Conservation (phyloP, 2,113 vertebrate species). For the Recurvirostra avosetta region DNA sequence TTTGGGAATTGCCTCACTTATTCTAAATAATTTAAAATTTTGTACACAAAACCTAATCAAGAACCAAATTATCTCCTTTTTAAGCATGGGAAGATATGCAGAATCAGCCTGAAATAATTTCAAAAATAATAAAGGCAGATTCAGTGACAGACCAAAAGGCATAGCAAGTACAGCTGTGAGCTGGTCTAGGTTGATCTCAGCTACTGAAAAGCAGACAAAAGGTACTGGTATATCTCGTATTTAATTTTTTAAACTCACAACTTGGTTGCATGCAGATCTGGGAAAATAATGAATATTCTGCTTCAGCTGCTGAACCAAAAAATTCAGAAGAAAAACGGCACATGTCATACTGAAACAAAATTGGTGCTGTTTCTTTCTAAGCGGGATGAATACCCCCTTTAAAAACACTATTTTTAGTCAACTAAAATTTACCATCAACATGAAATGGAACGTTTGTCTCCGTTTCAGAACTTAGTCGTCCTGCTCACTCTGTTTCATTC, state of each 20-base stretch:
- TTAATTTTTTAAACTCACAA: not conserved
- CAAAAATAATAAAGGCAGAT: not conserved
- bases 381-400: not conserved
- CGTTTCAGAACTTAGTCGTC: not conserved
- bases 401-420: slow-evolving; percentile 26
- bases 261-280: not conserved
- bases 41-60: slow-evolving; percentile 65
- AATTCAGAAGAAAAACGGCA: slow-evolving; percentile 14
- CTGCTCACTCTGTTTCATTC: not conserved
- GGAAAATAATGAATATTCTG: slow-evolving; percentile 30
- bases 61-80: slow-evolving; percentile 38
- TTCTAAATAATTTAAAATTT: slow-evolving; percentile 51
- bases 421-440: not conserved
- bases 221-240: not conserved
- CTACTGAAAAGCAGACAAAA: slow-evolving; percentile 39
- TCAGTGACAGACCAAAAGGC: not conserved
- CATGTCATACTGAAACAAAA: not conserved
- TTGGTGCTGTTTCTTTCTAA: not conserved
- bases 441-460: not conserved
- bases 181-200: slow-evolving; percentile 46
- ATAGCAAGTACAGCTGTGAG: slow-evolving; percentile 24
- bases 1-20: slow-evolving; percentile 40
- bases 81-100: slow-evolving; percentile 15
- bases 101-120: slow-evolving; percentile 40
- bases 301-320: slow-evolving; percentile 22